Conservation (phyloP, 2,113 vertebrate genomes). For the Triplophysa siluroides region DNA sequence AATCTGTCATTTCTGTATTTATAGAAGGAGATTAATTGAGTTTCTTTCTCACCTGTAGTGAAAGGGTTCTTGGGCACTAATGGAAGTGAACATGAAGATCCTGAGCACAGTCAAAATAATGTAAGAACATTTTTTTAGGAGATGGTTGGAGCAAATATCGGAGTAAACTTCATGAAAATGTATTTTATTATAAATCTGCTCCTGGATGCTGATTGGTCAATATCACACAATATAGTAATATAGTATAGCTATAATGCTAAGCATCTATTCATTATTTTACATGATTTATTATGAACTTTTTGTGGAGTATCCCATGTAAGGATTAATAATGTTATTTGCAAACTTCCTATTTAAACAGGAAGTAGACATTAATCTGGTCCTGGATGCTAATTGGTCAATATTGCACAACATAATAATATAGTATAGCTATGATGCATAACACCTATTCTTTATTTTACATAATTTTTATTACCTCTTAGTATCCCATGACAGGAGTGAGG, state of each 20-base stretch:
- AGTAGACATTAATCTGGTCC: not conserved
- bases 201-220: not conserved
- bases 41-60: conserved; percentile 34
- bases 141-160: too few species aligned
- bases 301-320: too few species aligned
- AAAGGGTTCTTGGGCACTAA: conserved; percentile 51
- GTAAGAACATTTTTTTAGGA: conserved; percentile 55
- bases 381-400: not conserved
- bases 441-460: too few species aligned
- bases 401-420: too few species aligned
- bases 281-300: too few species aligned
- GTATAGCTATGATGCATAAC: not conserved
- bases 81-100: conserved; percentile 60
- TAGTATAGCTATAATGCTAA: not conserved
- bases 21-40: conserved; percentile 18
- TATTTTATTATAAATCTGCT: not conserved
- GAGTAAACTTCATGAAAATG: too few species aligned
- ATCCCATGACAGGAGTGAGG: too few species aligned
- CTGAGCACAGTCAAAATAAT: conserved; percentile 54
- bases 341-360: too few species aligned
- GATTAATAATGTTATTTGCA: too few species aligned
- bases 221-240: not conserved
- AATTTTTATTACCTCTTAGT: too few species aligned
- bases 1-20: conserved; percentile 13
- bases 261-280: too few species aligned